Conservation (phyloP, 2,888 invertebrate genomes). For the Zaprionus lineosus region DNA sequence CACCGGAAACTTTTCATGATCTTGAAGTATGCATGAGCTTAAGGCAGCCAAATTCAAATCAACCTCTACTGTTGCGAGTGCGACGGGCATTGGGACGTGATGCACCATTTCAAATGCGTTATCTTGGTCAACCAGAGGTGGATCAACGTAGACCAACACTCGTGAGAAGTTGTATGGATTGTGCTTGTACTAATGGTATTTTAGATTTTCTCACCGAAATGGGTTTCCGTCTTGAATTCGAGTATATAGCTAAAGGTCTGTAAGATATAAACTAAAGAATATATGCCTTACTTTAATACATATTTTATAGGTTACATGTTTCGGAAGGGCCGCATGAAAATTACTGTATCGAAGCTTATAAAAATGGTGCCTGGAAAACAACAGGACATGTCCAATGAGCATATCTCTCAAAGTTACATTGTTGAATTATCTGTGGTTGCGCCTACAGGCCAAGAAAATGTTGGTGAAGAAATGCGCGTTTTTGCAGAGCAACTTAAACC, state of each 20-base stretch:
- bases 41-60: slow-evolving; percentile 86
- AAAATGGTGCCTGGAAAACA: slow-evolving; percentile 91
- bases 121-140: slow-evolving; percentile 95
- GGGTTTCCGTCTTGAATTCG: slow-evolving; percentile 95
- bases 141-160: slow-evolving; percentile 94
- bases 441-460: slow-evolving; percentile 95
- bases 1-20: slow-evolving; percentile 95
- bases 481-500: slow-evolving; percentile 97
- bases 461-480: slow-evolving; percentile 97
- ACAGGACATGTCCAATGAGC: slow-evolving; percentile 88
- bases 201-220: slow-evolving; percentile 96
- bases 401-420: slow-evolving; percentile 95
- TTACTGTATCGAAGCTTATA: slow-evolving; percentile 96
- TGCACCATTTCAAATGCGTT: slow-evolving; percentile 90
- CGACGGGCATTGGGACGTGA: slow-evolving; percentile 90
- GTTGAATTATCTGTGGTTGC: slow-evolving; percentile 94
- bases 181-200: slow-evolving; percentile 94
- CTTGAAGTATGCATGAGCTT: slow-evolving; percentile 95
- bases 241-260: slow-evolving; percentile 93
- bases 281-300: background rate
- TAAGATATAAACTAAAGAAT: background rate
- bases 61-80: slow-evolving; percentile 90
- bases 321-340: slow-evolving; percentile 97
- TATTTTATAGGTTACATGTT: slow-evolving; percentile 88
- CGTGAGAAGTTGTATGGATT: slow-evolving; percentile 95